Percentiles rank a stretch among this genome's conserved stretches.
Evolutionary conservation across 2,888 invertebrate species (phyloP).

Genomic region (Troglohyphantes excavatus): DNA sequence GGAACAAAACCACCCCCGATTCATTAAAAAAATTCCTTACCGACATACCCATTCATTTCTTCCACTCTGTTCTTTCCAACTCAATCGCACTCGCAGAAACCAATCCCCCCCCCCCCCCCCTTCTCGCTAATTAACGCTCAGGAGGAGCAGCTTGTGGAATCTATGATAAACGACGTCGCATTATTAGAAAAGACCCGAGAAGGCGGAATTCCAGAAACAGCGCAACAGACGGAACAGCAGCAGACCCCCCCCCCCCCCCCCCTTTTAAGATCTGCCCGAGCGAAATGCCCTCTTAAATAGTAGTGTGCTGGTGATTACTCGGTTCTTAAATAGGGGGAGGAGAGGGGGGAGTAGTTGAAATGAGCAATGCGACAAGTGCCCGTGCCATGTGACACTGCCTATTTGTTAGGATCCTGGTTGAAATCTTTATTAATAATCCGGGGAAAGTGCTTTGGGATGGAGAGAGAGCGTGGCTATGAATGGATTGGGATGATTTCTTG

Average conservation of each 20-base stretch:
- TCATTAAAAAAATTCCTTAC: not conserved
- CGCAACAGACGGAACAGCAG: slow-evolving; percentile 51
- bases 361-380: slow-evolving; percentile 76
- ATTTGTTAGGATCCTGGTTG: slow-evolving; percentile 57
- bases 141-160: slow-evolving; percentile 56
- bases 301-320: slow-evolving; percentile 53
- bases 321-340: slow-evolving; percentile 40
- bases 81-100: slow-evolving; percentile 37
- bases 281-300: slow-evolving; percentile 72
- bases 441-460: not conserved
- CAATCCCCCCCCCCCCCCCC: slow-evolving; percentile 40
- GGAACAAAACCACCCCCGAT: not conserved
- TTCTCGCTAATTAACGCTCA: slow-evolving; percentile 63
- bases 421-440: slow-evolving; percentile 75
- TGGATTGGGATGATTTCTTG: slow-evolving; percentile 7
- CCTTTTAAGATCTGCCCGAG: not conserved
- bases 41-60: not conserved
- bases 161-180: slow-evolving; percentile 70
- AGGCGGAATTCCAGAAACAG: slow-evolving; percentile 57
- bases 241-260: too few species aligned
- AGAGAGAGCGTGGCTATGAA: not conserved
- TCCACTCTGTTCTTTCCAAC: not conserved
- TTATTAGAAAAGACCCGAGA: slow-evolving; percentile 73
- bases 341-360: slow-evolving; percentile 8
- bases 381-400: slow-evolving; percentile 63